Base-by-base conservation (phyloP, 2,888 invertebrate genomes). In the Prenolepis imparis region DNA sequence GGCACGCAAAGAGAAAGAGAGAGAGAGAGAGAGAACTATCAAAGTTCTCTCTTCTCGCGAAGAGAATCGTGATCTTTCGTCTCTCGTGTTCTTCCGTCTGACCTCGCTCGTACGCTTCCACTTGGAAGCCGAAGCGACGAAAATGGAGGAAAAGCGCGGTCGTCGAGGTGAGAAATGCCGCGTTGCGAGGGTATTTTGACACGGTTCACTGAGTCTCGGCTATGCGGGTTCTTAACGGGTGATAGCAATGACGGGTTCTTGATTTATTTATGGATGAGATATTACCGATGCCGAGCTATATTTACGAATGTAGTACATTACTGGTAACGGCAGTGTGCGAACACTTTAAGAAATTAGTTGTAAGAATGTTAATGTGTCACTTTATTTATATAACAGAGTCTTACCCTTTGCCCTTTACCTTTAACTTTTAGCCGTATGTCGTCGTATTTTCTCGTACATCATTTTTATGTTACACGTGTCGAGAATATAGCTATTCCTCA, bases 1-100 rank as follows among this genome's bases (percentile, higher is more conserved):
- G 84, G 78, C 88, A 87, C 86, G 89, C 88, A 85, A 90, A 75
- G 12, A 86, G 57, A 28, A 44, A 75, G 18, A 86, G 57, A 28
- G 28, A 28, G 3, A 28, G 28, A 28, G 28, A n/a, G n/a, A 74
- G 18, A 86, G 57, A 28, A 55, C 21, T 41, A 21, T 39, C 70
- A 83, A 82, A 70, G 64, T 66, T 59, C 28, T 61, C 83, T 85
- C 59, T 59, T 44, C 59, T 61, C 57, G 24, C n/a, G 18, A 15
- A 15, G 57, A 57, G 24, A 39, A 52, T 28, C 15, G 44, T 70
- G 48, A 66, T 9, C 63, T 66, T 64, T 39, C 82, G 61, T 41
- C 77, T 61, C 48, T 41, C 57, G 41, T 32, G 81, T 39, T 61
- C 81, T 78, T 73, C 75, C 81, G 75, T 68, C 52, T 81, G 81